Base-by-base conservation (phyloP, 1,140 invertebrate genomes). In the Augochlora pura region DNA sequence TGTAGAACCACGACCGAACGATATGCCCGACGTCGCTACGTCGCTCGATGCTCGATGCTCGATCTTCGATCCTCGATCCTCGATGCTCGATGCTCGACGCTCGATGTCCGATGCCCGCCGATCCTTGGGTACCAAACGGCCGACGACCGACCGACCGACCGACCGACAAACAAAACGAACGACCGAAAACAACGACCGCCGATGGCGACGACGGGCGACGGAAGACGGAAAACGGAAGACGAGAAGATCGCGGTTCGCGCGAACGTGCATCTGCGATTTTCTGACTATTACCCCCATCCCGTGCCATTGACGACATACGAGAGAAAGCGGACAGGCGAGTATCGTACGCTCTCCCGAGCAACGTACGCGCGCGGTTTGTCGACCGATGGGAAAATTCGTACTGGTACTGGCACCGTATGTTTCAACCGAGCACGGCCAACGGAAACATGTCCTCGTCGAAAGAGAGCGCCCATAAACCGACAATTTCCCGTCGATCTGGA, bases 241-340 rank as follows among this genome's bases (percentile, higher is more conserved):
- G 65, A 60, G 52, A 23, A 54, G 54, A 77, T 77, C 66, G 62
- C 77, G 60, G 64, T 27, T 32, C 60, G 63, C 68, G 27, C 76
- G 21, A 68, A 60, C 42, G 7, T 57, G 39, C 52, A 68, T 80
- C 57, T 27, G 81, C 59, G 32, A 71, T 54, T 60, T 70, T 77
- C 42, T 38, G 46, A 46, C 14, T 16, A 8, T 23, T 66, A 66
- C 64, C 57, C 52, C 52, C 38, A 25, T 42, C 39, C 39, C 23
- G 39, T 49, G n/a, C 27, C 65, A 5, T 25, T 67, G 18, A 63
- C 18, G 21, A 70, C 60, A 25, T 5, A 7, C n/a, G 21, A 52
- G 75, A 69, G 67, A 77, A 77, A 77, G 75, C 75, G 67, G n/a
- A 77, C 52, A 67, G 60, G 42, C 67, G 75, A 63, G 75, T 46